phyloP scores from a whole-genome alignment of 2,113 vertebrate genomes.

The Mesembrinibis cayennensis region DNA sequence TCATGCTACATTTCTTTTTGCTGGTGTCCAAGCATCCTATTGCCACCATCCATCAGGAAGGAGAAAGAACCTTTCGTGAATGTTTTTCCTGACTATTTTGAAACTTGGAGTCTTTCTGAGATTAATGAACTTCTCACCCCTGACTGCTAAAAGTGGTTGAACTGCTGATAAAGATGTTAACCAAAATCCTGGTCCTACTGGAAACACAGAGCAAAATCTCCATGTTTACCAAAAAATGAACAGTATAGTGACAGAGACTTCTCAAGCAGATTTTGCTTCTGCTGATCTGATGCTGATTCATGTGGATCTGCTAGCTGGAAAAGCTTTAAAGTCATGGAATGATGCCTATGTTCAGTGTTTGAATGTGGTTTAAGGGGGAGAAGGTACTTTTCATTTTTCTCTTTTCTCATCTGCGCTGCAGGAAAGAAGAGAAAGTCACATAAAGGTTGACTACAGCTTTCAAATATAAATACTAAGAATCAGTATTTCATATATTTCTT shows the following conservation, averaged over 20 bases:
- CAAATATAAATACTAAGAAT: background rate
- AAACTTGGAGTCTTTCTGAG: background rate
- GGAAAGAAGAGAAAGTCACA: background rate
- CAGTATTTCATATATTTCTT: background rate
- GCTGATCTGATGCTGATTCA: background rate
- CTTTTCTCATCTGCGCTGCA: background rate
- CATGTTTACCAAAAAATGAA: background rate
- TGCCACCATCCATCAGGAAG: background rate
- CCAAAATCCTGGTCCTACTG: background rate
- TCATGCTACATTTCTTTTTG: background rate
- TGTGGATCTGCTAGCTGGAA: background rate
- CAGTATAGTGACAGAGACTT: background rate
- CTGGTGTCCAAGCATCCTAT: background rate
- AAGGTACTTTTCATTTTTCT: background rate
- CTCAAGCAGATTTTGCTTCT: background rate
- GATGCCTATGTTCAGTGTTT: background rate
- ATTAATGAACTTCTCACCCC: background rate
- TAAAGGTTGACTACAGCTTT: background rate
- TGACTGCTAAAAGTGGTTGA: background rate
- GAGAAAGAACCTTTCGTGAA: background rate
- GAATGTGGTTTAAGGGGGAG: background rate
- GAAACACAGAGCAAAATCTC: background rate
- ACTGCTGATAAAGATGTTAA: background rate
- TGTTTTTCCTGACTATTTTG: background rate
- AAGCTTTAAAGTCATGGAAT: background rate